Percentiles rank a stretch among this genome's conserved stretches.
Conservation (phyloP, 2,888 invertebrate species). For the Drosophila antonietae region DNA sequence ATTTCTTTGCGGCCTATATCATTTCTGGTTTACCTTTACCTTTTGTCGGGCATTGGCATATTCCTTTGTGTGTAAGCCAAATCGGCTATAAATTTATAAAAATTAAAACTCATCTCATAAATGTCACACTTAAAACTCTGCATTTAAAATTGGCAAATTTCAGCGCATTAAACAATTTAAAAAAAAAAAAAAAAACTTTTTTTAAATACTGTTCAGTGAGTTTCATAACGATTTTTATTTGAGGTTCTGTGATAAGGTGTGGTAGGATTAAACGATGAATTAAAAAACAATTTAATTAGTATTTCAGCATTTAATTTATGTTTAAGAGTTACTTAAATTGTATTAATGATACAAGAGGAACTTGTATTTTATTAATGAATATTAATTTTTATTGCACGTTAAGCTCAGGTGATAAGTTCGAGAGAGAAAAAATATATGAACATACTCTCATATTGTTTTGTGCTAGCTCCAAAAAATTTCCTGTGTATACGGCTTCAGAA, state of each 20-base stretch:
- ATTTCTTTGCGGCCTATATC: conserved; percentile 57
- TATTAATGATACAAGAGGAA: background rate
- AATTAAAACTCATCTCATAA: conserved; percentile 59
- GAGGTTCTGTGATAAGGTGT: background rate
- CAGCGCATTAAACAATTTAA: conserved; percentile 21
- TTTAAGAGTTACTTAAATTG: background rate
- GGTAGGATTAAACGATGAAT: background rate
- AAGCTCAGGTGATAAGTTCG: background rate
- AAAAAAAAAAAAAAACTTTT: background rate
- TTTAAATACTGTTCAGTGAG: conserved; percentile 13
- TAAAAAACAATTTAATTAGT: background rate
- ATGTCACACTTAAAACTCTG: conserved; percentile 49
- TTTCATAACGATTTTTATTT: background rate
- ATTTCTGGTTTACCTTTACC: conserved; percentile 22
- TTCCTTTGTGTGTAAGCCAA: conserved; percentile 52
- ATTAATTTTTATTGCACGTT: no score
- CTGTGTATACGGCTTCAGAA: no score
- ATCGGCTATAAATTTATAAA: conserved; percentile 47
- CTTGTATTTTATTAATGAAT: no score
- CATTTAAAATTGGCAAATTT: conserved; percentile 45
- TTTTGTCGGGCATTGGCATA: conserved; percentile 41
- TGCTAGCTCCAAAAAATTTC: no score
- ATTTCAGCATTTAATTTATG: background rate
- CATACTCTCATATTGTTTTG: no score
- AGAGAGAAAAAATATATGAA: background rate